Evolutionary conservation across 2,797 vertebrate genomes (phyloP), one percentile per base, ranked within the genome.

Genomic region (Benthosema pterotum): DNA sequence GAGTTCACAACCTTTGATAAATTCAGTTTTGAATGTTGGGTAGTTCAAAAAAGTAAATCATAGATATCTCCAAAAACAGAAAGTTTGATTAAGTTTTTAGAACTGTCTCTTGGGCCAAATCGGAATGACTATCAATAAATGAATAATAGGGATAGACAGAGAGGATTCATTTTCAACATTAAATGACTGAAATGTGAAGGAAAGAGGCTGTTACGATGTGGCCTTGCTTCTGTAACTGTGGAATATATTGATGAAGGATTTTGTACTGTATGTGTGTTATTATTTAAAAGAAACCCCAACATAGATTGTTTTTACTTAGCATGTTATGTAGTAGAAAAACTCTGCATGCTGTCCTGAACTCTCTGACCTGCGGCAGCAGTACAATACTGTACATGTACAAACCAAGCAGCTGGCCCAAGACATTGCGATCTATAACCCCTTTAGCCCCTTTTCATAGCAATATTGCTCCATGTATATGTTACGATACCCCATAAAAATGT

Each of bases 291-390:
- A 22, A 22, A 2, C 15, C 38, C 16, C 32, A 15, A 7, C n/a
- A n/a, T n/a, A 38, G 32, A 32, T 38, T n/a, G n/a, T 9, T 55
- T 15, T n/a, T 55, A 38, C 22, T 32, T 32, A 52, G 19, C 17
- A 60, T 52, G 42, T 42, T 61, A 46, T 15, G 2, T n/a, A 46
- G 60, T 63, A 54, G 62, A 50, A 59, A 64, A 60, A 28, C 57
- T 11, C 17, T 16, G 1, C 25, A n/a, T 56, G 12, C 48, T 52
- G 55, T 50, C 18, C 11, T 57, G 11, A 60, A 59, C 67, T 59
- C 55, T 15, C 42, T 46, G 8, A 55, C 14, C 28, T 32, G 52
- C 12, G 12, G 53, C 2, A n/a, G 51, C 7, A 9, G 22, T n/a
- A 52, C 13, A 52, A 69, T 6, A 3, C n/a, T 38, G 28, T 22